phyloP scores from a whole-genome alignment of 2,888 invertebrate species.

The Cheilosia scutellata region DNA sequence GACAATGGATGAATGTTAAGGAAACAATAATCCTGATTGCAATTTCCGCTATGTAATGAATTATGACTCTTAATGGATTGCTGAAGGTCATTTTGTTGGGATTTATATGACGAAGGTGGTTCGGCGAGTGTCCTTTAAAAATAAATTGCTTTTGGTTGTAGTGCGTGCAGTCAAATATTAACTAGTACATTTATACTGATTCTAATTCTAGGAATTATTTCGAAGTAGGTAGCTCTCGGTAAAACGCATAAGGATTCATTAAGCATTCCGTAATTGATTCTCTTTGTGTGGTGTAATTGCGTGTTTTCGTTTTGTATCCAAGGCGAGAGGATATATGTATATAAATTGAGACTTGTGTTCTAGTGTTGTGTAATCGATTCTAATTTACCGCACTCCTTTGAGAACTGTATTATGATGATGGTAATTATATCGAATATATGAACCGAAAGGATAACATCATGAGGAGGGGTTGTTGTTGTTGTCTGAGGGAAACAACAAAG shows the following conservation, averaged over 20 bases:
- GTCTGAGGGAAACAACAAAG: too few relatives aligned
- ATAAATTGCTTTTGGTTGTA: neutral
- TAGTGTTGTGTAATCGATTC: constrained; percentile 31
- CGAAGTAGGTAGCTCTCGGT: neutral
- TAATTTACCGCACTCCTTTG: constrained; percentile 41
- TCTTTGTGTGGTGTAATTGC: constrained; percentile 61
- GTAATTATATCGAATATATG: constrained; percentile 28
- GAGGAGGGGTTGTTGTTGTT: too few relatives aligned
- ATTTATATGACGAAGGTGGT: neutral
- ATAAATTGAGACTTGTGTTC: neutral
- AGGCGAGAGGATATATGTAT: neutral
- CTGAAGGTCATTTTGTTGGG: constrained; percentile 38
- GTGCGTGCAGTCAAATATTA: constrained; percentile 19
- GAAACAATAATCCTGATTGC: constrained; percentile 64
- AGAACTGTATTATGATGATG: constrained; percentile 14
- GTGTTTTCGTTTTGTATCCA: constrained; percentile 49
- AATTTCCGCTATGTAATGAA: constrained; percentile 60
- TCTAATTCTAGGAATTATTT: neutral
- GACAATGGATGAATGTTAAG: constrained; percentile 36
- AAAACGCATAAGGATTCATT: constrained; percentile 40
- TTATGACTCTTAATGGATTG: constrained; percentile 36
- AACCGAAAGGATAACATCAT: constrained; percentile 33
- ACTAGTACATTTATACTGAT: neutral
- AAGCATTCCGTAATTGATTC: constrained; percentile 53
- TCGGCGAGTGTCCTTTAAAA: neutral